Evolutionary conservation across 2,113 vertebrate genomes (phyloP), one percentile per base, ranked within the genome.

Genomic region (Callionymus lyra): DNA sequence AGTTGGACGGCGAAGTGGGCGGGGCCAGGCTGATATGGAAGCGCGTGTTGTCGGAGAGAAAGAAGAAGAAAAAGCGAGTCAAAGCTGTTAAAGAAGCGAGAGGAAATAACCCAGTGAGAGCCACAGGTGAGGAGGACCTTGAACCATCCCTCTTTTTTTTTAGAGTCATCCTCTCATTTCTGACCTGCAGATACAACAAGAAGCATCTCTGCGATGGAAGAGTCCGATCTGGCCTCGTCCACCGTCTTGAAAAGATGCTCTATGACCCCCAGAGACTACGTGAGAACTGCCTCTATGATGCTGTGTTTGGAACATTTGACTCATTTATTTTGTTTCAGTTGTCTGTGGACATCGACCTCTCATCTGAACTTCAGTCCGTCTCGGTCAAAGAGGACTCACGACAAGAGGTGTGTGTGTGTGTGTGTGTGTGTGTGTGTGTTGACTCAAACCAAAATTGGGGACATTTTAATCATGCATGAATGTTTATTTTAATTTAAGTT

Each of bases 211-310:
- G 9, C 27, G 16, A 39, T 86, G 0, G 90, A 94, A 31, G 92
- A 93, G 46, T 91, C 88, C 0, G 89, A 90, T 31, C 84, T 93
- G 44, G 91, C 89, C 44, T 92, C 89, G 0, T 86, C 87, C 0
- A 88, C 86, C 3, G 40, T 92, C 41, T 72, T 95, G 12, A 89
- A 92, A 41, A 83, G 84, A 9, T 86, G 86, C 58, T 93, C 91
- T 1, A 86, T 90, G 71, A 88, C 76, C 46, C 86, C 88, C 44
- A 83, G 68, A 56, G 70, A 86, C 60, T 89, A 93, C 61, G 94
- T 97, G 72, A 8, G 86, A 54, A 2, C 8, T 11, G 4, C 9
- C 16, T 12, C 10, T 9, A 39, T 12, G 10, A 19, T 18, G 1
- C 1, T 12, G 8, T 37, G 38, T 17, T 21, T 27, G 2, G 21